Base-by-base conservation (phyloP, 2,888 invertebrate species). In the Tuberolachnus salignus region DNA sequence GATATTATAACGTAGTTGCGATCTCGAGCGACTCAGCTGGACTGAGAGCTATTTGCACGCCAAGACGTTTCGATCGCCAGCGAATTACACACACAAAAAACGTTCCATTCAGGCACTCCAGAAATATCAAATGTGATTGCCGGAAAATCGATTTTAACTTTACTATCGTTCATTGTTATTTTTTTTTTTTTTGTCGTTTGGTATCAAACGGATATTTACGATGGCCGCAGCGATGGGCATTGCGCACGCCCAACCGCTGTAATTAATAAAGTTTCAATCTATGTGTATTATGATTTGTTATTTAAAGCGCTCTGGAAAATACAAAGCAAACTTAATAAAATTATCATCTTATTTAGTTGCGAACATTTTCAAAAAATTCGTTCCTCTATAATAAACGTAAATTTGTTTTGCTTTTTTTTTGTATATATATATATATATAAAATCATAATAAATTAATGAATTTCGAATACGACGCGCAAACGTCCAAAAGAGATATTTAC, bases 211-310 rank as follows among this genome's bases (percentile, higher is more conserved):
- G 23, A 59, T 10, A 16, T n/a, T 59, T 23, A 26, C 26, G 23
- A 59, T n/a, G 16, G 59, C 16, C 10, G 26, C 23, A 59, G 26
- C n/a, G n/a, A n/a, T 26, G 34, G 34, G 34, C 6, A 34, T 34
- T 34, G 26, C 3, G 16, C 59, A n/a, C n/a, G 59, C 26, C 23
- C 16, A 59, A 59, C 9, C 26, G 26, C 59, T 23, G 26, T 59
- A 59, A 59, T 59, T 59, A 59, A 59, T 23, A 59, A 59, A 59
- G 59, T 59, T 59, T 59, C 16, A 59, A 59, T 59, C 59, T 59
- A 59, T 59, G 59, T 23, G 59, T 59, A 59, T 26, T 59, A 59
- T 59, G 26, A 59, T 26, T 59, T 26, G 59, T 59, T 59, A 26
- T 26, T n/a, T 26, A 59, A 59, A 23, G 26, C 10, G 59, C 26